Percentiles rank a stretch among this genome's conserved stretches.
These are phyloP conservation scores for Toxostoma redivivum DNA, from an alignment of 2,113 vertebrate species.

Conservation along the genomic window DNA sequence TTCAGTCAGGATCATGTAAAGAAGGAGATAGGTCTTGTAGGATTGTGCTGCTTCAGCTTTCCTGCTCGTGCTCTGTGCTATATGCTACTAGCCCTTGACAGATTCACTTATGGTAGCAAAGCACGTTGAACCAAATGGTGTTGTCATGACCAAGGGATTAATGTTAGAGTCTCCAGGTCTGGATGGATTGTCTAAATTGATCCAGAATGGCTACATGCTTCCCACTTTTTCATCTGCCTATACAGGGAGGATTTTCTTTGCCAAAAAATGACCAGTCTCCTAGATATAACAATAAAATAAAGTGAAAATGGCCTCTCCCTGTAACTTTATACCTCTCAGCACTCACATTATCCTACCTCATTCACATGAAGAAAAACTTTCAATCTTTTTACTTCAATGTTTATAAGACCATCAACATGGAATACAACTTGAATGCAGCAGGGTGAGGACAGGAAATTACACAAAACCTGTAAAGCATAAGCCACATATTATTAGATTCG, in stretches of 20 bases:
- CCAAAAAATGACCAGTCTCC: background rate
- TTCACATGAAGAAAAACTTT: background rate
- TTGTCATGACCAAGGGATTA: background rate
- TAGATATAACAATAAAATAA: background rate
- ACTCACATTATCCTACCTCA: background rate
- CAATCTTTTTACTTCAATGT: background rate
- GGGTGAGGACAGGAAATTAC: too few relatives aligned
- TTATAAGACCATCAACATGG: background rate
- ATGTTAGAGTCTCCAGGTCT: accelerated
- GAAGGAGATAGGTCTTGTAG: background rate
- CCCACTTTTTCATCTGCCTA: background rate
- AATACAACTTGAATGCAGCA: background rate
- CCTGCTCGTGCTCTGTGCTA: accelerated
- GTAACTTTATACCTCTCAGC: background rate
- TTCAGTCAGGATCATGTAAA: background rate
- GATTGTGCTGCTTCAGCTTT: background rate
- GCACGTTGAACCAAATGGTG: background rate
- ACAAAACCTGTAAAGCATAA: background rate
- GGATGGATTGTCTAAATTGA: background rate
- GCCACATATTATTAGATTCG: accelerated
- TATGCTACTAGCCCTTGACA: background rate
- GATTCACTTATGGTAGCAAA: background rate
- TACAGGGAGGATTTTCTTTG: background rate
- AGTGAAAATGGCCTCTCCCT: background rate
- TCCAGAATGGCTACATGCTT: background rate